These are phyloP conservation scores for Heliconius hewitsoni DNA, from an alignment of 1,140 invertebrate species.

Conservation along the genomic window DNA sequence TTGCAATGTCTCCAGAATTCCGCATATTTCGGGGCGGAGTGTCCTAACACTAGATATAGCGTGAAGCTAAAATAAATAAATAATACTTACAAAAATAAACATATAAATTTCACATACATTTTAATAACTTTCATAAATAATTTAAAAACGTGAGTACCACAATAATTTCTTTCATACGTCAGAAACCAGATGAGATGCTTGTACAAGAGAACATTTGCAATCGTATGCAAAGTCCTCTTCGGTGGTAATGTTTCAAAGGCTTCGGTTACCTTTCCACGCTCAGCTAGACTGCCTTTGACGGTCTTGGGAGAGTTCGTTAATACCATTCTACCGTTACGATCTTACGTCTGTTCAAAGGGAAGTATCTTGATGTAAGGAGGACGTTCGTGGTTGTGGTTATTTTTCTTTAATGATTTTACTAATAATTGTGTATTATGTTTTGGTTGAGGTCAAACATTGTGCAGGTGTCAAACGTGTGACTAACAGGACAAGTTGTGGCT, in stretches of 20 bases:
- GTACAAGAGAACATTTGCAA: conserved; percentile 22
- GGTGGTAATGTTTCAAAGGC: conserved; percentile 29
- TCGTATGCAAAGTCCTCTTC: conserved; percentile 20
- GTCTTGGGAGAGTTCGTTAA: conserved; percentile 27
- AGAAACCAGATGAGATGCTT: conserved; percentile 4
- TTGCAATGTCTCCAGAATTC: too few species aligned
- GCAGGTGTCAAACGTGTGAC: too few species aligned
- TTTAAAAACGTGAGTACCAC: neutral
- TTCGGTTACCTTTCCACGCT: conserved; percentile 26
- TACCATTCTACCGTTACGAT: conserved; percentile 22
- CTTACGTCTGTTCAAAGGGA: conserved; percentile 7
- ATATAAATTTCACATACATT: too few species aligned
- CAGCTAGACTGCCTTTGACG: conserved; percentile 25
- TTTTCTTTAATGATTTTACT: too few species aligned
- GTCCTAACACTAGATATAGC: too few species aligned
- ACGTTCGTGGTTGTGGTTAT: neutral
- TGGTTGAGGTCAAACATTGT: too few species aligned
- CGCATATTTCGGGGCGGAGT: too few species aligned
- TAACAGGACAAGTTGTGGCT: too few species aligned
- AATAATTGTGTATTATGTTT: too few species aligned
- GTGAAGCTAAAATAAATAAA: too few species aligned
- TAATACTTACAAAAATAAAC: too few species aligned
- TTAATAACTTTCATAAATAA: too few species aligned
- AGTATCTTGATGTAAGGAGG: neutral
- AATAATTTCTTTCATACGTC: neutral